phyloP scores from a whole-genome alignment of 2,888 invertebrate genomes.

The Rhaphigaster nebulosa region DNA sequence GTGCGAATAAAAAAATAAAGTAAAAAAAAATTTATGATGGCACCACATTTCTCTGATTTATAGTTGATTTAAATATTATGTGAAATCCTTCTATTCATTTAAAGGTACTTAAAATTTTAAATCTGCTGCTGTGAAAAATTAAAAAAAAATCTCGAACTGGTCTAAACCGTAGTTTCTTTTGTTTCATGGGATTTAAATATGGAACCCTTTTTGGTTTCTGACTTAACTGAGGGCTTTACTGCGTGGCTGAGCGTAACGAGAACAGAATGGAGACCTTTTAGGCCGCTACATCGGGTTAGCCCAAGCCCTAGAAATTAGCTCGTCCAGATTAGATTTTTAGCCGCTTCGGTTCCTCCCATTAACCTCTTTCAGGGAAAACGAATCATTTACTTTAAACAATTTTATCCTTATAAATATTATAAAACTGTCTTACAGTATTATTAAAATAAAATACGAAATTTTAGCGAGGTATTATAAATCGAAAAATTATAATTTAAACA shows the following conservation, averaged over 20 bases:
- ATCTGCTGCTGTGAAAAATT: too few relatives aligned
- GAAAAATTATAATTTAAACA: too few relatives aligned
- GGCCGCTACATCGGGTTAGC: constrained; percentile 3
- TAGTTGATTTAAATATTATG: too few relatives aligned
- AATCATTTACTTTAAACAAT: not conserved
- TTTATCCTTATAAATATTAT: not conserved
- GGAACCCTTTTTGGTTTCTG: not conserved
- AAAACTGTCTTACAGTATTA: not conserved
- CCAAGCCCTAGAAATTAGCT: not conserved
- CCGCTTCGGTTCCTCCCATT: not conserved
- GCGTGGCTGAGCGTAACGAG: constrained; percentile 4
- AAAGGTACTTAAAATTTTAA: too few relatives aligned
- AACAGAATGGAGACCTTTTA: constrained; percentile 22
- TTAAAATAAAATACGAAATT: not conserved
- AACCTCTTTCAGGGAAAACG: not conserved
- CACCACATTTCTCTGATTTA: too few relatives aligned
- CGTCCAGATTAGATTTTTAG: not conserved
- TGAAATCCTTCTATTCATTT: too few relatives aligned
- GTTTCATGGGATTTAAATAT: not conserved
- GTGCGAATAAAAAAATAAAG: too few relatives aligned
- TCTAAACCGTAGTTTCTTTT: not conserved
- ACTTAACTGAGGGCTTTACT: not conserved
- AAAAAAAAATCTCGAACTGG: not conserved
- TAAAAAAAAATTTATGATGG: too few relatives aligned
- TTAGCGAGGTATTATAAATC: too few relatives aligned